A percentile compares a stretch with the other conserved stretches of the same genome.
phyloP scores from a whole-genome alignment of 1,140 invertebrate genomes.

The Brachionus asplanchnoidis region DNA sequence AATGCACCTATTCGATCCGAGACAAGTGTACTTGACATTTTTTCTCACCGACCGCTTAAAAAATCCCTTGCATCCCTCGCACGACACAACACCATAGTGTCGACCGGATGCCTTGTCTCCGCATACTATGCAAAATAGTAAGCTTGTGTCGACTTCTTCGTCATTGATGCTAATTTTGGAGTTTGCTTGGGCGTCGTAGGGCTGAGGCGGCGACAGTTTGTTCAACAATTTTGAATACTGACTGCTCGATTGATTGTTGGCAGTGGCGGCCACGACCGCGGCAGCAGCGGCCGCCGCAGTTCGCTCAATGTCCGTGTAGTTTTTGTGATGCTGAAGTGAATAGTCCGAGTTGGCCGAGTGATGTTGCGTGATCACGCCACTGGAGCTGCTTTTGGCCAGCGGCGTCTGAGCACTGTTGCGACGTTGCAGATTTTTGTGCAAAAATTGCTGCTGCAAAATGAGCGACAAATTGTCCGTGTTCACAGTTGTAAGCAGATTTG shows the following conservation, averaged over 20 bases:
- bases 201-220: neutral
- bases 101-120: conserved; percentile 96
- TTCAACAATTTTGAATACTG: conserved; percentile 4
- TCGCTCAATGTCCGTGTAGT: conserved; percentile 3
- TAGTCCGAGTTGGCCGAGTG: neutral
- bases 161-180: conserved; percentile 2
- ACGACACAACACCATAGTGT: conserved; percentile 92
- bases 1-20: conserved; percentile 87
- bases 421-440: conserved; percentile 31
- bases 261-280: neutral
- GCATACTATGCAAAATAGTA: conserved; percentile 87
- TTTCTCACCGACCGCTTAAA: conserved; percentile 75
- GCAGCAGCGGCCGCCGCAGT: neutral
- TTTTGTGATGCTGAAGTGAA: neutral
- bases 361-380: neutral
- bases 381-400: neutral
- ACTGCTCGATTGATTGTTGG: neutral
- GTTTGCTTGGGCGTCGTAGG: neutral
- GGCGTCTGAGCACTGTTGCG: neutral
- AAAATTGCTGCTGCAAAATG: conserved; percentile 17
- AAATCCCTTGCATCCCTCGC: conserved; percentile 86
- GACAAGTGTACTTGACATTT: conserved; percentile 88
- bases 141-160: conserved; percentile 32
- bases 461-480: conserved; percentile 5
- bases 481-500: neutral